Conservation (phyloP, 2,113 vertebrate species). For the Montifringilla adamsi region DNA sequence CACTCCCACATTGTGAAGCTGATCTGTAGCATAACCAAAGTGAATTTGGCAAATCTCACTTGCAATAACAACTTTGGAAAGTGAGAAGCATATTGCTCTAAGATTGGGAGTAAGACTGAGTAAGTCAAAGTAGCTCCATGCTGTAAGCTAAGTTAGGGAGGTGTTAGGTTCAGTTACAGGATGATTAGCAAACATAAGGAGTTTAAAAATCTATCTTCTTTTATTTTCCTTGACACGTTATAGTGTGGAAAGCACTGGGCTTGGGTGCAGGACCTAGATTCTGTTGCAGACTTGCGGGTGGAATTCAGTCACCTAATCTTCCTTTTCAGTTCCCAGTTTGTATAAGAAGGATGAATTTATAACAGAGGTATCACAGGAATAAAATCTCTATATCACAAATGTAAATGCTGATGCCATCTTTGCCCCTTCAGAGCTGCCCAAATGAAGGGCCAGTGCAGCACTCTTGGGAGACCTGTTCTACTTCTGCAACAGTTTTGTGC, state of each 20-base stretch:
- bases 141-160: background rate
- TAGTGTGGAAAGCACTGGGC: background rate
- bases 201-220: background rate
- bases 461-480: background rate
- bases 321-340: background rate
- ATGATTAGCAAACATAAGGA: background rate
- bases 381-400: background rate
- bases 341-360: background rate
- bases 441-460: background rate
- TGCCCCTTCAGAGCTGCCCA: background rate
- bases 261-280: background rate
- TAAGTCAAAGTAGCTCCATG: background rate
- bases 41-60: background rate
- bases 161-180: background rate
- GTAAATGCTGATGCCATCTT: background rate
- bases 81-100: background rate
- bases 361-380: background rate
- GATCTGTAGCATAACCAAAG: background rate
- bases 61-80: background rate
- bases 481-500: background rate
- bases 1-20: background rate
- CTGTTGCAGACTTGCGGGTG: background rate
- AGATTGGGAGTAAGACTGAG: background rate
- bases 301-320: background rate
- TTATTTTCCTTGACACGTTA: background rate